Evolutionary conservation across 1,140 invertebrate genomes (phyloP).

Genomic region (Papilio dardanus): DNA sequence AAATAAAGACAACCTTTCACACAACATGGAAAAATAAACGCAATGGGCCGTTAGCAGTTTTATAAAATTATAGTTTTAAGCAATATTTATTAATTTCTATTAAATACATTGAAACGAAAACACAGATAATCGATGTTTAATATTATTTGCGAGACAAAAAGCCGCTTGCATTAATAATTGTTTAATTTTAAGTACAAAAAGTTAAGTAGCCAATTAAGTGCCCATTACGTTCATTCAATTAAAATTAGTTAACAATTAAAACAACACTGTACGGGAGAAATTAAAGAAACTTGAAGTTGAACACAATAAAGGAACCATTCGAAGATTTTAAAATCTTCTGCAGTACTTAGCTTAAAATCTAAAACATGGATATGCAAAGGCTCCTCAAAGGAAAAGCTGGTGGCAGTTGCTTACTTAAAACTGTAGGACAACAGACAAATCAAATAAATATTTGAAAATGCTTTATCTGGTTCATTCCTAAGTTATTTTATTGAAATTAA

Average conservation of each 20-base stretch:
- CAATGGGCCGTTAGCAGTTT: background rate
- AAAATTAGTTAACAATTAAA: conserved; percentile 32
- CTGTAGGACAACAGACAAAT: conserved; percentile 5
- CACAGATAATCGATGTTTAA: background rate
- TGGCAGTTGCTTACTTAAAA: conserved; percentile 10
- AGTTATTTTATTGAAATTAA: background rate
- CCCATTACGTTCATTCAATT: conserved; percentile 27
- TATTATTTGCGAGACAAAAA: background rate
- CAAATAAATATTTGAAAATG: conserved; percentile 26
- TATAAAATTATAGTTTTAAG: background rate
- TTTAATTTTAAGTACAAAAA: conserved; percentile 25
- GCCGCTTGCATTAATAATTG: background rate
- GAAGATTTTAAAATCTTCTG: conserved; percentile 18
- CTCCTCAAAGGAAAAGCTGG: background rate
- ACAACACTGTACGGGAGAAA: conserved; percentile 32
- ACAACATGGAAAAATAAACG: conserved; percentile 33
- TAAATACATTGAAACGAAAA: background rate
- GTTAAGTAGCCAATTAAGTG: background rate
- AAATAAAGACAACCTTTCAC: conserved; percentile 44
- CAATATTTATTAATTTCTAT: background rate
- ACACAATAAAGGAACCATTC: conserved; percentile 50
- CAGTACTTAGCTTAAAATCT: conserved; percentile 15
- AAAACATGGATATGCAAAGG: conserved; percentile 3
- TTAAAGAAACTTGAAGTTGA: conserved; percentile 42
- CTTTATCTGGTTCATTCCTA: conserved; percentile 3